phyloP scores from a whole-genome alignment of 2,888 invertebrate species.

The Morinoia aosen region DNA sequence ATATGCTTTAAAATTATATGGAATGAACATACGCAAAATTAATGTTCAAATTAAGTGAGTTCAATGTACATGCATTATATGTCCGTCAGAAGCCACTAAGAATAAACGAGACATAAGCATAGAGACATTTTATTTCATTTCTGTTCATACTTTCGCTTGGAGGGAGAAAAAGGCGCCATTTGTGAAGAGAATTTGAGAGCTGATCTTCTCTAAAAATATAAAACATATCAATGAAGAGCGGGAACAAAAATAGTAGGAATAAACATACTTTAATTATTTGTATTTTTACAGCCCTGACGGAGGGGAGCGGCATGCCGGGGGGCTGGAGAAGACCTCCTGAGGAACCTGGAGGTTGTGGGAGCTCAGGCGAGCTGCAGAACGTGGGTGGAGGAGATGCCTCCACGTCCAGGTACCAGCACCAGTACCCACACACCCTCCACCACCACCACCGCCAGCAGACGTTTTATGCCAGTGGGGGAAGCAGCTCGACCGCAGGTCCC shows the following conservation, averaged over 20 bases:
- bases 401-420: constrained; percentile 25
- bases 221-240: neutral
- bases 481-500: neutral
- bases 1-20: too few species aligned
- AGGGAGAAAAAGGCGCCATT: neutral
- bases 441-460: neutral
- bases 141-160: neutral
- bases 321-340: constrained; percentile 28
- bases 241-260: neutral
- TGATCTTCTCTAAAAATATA: neutral
- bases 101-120: neutral
- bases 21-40: neutral
- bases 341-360: neutral
- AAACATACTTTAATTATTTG: neutral
- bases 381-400: neutral
- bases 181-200: neutral
- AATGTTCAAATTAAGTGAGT: neutral
- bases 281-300: neutral
- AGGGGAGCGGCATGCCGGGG: neutral
- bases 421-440: constrained; percentile 18
- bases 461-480: constrained; percentile 27
- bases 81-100: neutral
- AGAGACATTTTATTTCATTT: neutral
- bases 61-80: neutral
- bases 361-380: neutral